Percentiles rank a stretch among this genome's conserved stretches.
These are phyloP conservation scores for Belonocnema kinseyi DNA, from an alignment of 1,140 invertebrate genomes.

Conservation along the genomic window DNA sequence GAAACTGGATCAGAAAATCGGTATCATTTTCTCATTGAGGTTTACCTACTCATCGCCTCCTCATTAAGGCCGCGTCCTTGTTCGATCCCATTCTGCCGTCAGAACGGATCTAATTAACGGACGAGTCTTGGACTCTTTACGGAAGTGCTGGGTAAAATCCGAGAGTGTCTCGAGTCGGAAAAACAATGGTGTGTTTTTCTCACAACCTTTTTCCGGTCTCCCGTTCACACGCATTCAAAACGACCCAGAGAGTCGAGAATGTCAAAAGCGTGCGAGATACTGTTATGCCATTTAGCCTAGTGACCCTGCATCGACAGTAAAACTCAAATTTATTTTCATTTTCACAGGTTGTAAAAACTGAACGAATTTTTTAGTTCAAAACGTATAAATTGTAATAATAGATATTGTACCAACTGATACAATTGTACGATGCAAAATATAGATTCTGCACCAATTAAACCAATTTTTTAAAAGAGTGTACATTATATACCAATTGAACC, in stretches of 20 bases:
- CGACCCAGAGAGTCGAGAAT: constrained; percentile 32
- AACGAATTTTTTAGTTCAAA: no score
- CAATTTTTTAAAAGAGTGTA: no score
- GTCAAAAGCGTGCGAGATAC: constrained; percentile 49
- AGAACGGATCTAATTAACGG: constrained; percentile 66
- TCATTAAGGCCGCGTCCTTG: constrained; percentile 73
- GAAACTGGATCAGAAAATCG: no score
- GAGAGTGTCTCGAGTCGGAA: constrained; percentile 6
- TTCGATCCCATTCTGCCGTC: constrained; percentile 61
- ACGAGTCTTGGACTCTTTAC: constrained; percentile 52
- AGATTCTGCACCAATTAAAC: no score
- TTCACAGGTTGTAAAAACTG: neutral
- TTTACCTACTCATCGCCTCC: neutral
- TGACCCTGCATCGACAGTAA: constrained; percentile 40
- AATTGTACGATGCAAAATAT: no score
- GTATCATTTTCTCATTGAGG: neutral
- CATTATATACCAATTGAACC: no score
- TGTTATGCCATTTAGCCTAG: constrained; percentile 54
- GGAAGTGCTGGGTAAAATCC: constrained; percentile 41
- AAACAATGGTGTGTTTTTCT: constrained; percentile 56
- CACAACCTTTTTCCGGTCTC: constrained; percentile 54
- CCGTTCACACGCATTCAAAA: constrained; percentile 49
- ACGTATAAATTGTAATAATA: no score
- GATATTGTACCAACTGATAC: no score
- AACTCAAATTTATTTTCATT: neutral